Percentiles rank a stretch among this genome's conserved stretches.
phyloP scores from a whole-genome alignment of 2,113 vertebrate species.

The Limanda limanda region DNA sequence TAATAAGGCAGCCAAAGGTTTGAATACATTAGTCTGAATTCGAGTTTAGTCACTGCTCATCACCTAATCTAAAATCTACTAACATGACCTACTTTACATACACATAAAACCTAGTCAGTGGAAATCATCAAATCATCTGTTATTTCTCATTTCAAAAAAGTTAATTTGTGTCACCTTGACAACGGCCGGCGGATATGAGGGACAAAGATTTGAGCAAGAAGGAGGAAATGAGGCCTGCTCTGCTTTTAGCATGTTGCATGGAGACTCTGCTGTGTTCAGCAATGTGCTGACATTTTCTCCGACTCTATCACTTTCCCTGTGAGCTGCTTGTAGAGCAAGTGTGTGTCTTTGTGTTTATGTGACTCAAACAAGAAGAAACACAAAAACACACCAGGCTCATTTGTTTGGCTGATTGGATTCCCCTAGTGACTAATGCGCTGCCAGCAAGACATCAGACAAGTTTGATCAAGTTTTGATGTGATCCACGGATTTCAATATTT shows the following conservation, averaged over 20 bases:
- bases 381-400: constrained; percentile 15
- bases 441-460: constrained; percentile 37
- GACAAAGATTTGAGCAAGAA: no score
- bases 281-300: constrained; percentile 47
- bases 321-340: constrained; percentile 36
- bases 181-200: constrained; percentile 20
- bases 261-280: constrained; percentile 44
- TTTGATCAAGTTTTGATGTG: constrained; percentile 54
- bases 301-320: constrained; percentile 27
- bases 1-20: no score
- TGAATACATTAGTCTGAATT: no score
- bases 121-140: neutral
- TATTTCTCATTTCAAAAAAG: constrained; percentile 30
- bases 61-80: no score
- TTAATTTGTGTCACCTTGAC: constrained; percentile 44
- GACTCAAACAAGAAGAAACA: neutral
- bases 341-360: constrained; percentile 16
- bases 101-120: no score
- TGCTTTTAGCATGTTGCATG: constrained; percentile 35
- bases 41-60: no score
- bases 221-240: no score
- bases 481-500: constrained; percentile 53
- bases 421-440: constrained; percentile 24
- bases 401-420: constrained; percentile 42
- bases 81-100: no score